Percentiles rank a stretch among this genome's conserved stretches.
phyloP scores from a whole-genome alignment of 2,797 vertebrate genomes.

The Ara ararauna region DNA sequence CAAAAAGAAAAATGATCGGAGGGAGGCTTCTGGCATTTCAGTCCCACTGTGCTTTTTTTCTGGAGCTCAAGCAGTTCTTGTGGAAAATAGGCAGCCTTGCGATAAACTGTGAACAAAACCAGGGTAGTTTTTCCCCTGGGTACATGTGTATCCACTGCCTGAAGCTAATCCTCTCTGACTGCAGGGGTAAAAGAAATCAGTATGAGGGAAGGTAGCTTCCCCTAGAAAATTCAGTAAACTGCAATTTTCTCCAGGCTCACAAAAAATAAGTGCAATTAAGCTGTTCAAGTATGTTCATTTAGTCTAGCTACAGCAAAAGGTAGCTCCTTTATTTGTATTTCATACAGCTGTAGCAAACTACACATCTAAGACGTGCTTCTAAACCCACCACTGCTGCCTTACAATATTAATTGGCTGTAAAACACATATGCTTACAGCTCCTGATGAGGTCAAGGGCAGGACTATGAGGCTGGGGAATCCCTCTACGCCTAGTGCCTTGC shows the following conservation, averaged over 20 bases:
- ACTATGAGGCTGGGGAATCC: not conserved
- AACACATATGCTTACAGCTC: not conserved
- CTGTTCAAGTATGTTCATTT: not conserved
- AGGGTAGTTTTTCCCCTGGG: not conserved
- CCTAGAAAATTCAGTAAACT: not conserved
- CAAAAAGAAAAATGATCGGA: not conserved
- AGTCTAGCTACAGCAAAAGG: not conserved
- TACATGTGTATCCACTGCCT: not conserved
- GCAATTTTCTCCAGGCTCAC: not conserved
- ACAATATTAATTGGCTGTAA: not conserved
- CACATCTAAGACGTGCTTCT: rapidly evolving
- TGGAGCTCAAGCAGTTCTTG: not conserved
- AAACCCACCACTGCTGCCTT: not conserved
- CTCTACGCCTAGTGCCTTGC: rapidly evolving
- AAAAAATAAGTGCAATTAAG: not conserved
- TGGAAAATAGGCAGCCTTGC: not conserved
- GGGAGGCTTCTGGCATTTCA: conserved; percentile 19
- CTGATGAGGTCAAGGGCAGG: not conserved
- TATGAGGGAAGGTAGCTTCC: not conserved
- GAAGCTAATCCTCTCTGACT: not conserved
- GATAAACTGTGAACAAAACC: not conserved
- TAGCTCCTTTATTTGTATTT: not conserved
- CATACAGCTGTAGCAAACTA: not conserved
- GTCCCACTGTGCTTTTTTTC: not conserved
- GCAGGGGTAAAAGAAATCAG: no score